Percentiles rank a stretch among this genome's conserved stretches.
Evolutionary conservation across 2,888 invertebrate genomes (phyloP).

Genomic region (Axea sp.): DNA sequence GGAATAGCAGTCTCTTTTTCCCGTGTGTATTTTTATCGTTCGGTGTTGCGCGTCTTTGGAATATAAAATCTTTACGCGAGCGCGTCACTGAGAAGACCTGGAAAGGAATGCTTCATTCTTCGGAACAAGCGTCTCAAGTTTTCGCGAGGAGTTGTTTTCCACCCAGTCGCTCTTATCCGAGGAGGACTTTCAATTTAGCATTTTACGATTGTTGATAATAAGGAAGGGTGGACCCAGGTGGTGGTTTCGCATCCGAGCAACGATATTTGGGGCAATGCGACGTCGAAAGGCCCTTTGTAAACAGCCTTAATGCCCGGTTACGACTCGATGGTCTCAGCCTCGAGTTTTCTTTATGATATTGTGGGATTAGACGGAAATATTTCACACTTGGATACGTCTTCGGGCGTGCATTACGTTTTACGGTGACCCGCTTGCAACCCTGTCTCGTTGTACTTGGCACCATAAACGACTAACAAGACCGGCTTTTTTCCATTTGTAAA

Average conservation of each 20-base stretch:
- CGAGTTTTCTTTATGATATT: slow-evolving; percentile 78
- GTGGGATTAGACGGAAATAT: slow-evolving; percentile 79
- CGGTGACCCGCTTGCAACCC: slow-evolving; percentile 64
- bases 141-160: slow-evolving; percentile 57
- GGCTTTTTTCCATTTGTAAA: slow-evolving; percentile 40
- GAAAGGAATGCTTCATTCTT: slow-evolving; percentile 33
- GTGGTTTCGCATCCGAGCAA: slow-evolving; percentile 67
- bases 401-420: slow-evolving; percentile 76
- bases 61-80: slow-evolving; percentile 64
- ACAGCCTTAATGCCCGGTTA: slow-evolving; percentile 79
- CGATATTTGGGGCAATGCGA: slow-evolving; percentile 67
- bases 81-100: slow-evolving; percentile 31
- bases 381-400: slow-evolving; percentile 78
- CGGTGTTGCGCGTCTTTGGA: slow-evolving; percentile 45
- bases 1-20: slow-evolving; percentile 60
- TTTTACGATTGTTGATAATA: slow-evolving; percentile 80
- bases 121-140: slow-evolving; percentile 49
- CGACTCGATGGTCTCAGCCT: slow-evolving; percentile 70
- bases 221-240: slow-evolving; percentile 77
- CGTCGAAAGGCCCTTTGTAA: slow-evolving; percentile 76
- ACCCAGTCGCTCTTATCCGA: slow-evolving; percentile 64
- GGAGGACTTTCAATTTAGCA: slow-evolving; percentile 78
- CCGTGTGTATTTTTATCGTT: slow-evolving; percentile 41
- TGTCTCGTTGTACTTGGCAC: slow-evolving; percentile 25
- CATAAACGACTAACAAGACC: slow-evolving; percentile 48